These are phyloP conservation scores for Rattus rattus DNA, from an alignment of 2,113 vertebrate genomes.

Conservation along the genomic window DNA sequence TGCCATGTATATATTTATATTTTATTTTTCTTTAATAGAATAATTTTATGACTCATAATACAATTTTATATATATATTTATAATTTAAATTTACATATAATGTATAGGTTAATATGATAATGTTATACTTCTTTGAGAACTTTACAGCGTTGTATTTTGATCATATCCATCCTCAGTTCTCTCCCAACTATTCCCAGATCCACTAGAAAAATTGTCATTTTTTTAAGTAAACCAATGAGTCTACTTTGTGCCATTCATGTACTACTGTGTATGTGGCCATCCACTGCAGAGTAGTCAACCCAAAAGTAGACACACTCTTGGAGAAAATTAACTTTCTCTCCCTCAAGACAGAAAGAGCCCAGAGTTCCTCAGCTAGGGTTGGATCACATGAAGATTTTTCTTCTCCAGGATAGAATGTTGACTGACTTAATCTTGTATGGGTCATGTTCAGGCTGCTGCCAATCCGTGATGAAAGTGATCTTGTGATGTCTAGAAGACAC, in stretches of 20 bases:
- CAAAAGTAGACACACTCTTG: not conserved
- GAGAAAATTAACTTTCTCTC: not conserved
- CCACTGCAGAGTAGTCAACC: not conserved
- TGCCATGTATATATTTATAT: not conserved
- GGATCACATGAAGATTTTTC: not conserved
- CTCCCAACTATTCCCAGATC: not conserved
- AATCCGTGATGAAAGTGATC: too few relatives aligned
- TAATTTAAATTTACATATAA: not conserved
- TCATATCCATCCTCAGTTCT: not conserved
- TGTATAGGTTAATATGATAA: not conserved
- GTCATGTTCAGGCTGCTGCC: not conserved
- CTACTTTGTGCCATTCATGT: not conserved
- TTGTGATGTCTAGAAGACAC: too few relatives aligned
- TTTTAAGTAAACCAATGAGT: not conserved
- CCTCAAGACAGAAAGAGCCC: not conserved
- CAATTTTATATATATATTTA: not conserved
- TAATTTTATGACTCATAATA: not conserved
- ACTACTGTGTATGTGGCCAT: not conserved
- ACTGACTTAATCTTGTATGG: not conserved
- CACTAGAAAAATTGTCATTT: not conserved
- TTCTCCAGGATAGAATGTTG: not conserved
- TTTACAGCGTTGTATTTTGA: not conserved
- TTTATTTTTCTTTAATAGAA: not conserved
- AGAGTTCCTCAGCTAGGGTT: not conserved
- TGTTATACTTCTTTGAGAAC: not conserved